Conservation (phyloP, 1,140 invertebrate species). For the Bombus balteatus region DNA sequence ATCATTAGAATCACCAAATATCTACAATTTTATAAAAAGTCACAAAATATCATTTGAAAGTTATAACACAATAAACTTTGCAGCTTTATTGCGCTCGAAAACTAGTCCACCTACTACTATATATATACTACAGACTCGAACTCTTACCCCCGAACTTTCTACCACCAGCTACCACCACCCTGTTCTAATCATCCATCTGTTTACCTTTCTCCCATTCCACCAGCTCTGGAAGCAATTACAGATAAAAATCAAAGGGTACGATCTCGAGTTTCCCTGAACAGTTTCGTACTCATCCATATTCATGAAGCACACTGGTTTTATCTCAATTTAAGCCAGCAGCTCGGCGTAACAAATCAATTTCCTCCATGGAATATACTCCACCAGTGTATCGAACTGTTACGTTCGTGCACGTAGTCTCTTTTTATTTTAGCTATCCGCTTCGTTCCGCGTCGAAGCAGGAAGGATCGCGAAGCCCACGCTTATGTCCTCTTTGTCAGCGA, state of each 20-base stretch:
- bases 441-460: constrained; percentile 17
- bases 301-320: constrained; percentile 16
- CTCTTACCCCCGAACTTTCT: not conserved
- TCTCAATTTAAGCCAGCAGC: constrained; percentile 34
- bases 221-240: constrained; percentile 1
- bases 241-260: constrained; percentile 6
- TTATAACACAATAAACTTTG: not conserved
- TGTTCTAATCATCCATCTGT: constrained; percentile 26
- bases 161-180: not conserved
- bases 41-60: too few species aligned
- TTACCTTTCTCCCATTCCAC: not conserved
- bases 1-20: not conserved
- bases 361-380: constrained; percentile 1
- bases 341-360: constrained; percentile 44
- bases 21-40: too few species aligned
- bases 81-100: not conserved
- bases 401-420: not conserved
- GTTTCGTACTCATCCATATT: constrained; percentile 28
- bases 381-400: not conserved
- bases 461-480: constrained; percentile 33
- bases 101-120: too few species aligned
- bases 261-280: constrained; percentile 5
- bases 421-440: constrained; percentile 10
- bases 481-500: constrained; percentile 51
- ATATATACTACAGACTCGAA: too few species aligned